phyloP scores from a whole-genome alignment of 2,113 vertebrate genomes.

The Hippoglossus stenolepis region DNA sequence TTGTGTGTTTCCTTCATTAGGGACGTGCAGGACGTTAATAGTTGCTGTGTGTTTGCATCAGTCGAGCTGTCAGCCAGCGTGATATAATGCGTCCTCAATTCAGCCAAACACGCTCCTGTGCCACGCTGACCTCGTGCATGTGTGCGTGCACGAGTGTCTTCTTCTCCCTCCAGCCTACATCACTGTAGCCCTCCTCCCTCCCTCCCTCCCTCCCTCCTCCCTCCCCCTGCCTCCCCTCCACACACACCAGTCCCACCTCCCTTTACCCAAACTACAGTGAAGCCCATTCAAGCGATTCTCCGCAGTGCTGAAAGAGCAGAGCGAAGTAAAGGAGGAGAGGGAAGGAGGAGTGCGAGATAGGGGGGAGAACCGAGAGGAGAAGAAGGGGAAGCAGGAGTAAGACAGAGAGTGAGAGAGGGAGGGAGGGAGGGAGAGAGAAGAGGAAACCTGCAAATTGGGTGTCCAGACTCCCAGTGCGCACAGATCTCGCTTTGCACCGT shows the following conservation, averaged over 20 bases:
- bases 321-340: slow-evolving; percentile 58
- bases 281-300: slow-evolving; percentile 78
- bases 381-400: neutral
- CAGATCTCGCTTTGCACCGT: slow-evolving; percentile 61
- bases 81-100: slow-evolving; percentile 53
- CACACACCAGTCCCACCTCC: slow-evolving; percentile 60
- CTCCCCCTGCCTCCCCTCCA: too few species aligned
- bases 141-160: slow-evolving; percentile 29
- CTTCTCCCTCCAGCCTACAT: slow-evolving; percentile 56
- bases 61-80: slow-evolving; percentile 41
- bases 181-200: slow-evolving; percentile 29
- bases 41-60: slow-evolving; percentile 49
- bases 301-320: slow-evolving; percentile 79
- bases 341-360: slow-evolving; percentile 11
- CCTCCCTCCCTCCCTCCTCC: neutral
- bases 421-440: slow-evolving; percentile 5
- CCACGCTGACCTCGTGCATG: slow-evolving; percentile 35
- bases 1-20: slow-evolving; percentile 17
- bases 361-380: neutral
- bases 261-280: slow-evolving; percentile 62
- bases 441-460: slow-evolving; percentile 64
- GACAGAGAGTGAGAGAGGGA: slow-evolving; percentile 30
- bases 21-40: slow-evolving; percentile 41
- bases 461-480: slow-evolving; percentile 60
- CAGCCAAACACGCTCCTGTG: slow-evolving; percentile 11